phyloP scores from a whole-genome alignment of 2,113 vertebrate species.

The Tupaia chinensis region DNA sequence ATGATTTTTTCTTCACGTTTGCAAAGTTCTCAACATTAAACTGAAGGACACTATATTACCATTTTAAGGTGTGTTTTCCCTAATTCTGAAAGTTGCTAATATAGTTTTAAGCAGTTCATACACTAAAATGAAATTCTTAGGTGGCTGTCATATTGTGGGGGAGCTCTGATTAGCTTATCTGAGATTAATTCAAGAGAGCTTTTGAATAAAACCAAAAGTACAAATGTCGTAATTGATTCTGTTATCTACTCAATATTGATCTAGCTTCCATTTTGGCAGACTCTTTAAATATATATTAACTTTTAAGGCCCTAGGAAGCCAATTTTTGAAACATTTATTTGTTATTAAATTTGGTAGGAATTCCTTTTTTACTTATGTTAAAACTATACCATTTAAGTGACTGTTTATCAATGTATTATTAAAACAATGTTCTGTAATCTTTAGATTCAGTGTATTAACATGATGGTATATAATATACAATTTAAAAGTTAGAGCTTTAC shows the following conservation, averaged over 20 bases:
- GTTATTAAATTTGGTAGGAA: not conserved
- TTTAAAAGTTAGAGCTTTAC: constrained; percentile 10
- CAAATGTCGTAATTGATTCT: constrained; percentile 37
- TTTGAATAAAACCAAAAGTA: constrained; percentile 56
- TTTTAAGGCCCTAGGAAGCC: not conserved
- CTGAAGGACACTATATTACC: constrained; percentile 34
- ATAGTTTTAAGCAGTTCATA: constrained; percentile 39
- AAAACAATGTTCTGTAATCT: constrained; percentile 43
- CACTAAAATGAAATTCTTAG: constrained; percentile 60
- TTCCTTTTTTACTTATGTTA: not conserved
- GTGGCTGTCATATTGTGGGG: constrained; percentile 34
- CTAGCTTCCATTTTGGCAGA: constrained; percentile 54
- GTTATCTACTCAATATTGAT: constrained; percentile 46
- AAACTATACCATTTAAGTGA: constrained; percentile 44
- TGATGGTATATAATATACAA: constrained; percentile 56
- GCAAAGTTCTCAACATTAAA: constrained; percentile 12
- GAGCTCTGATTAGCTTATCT: not conserved
- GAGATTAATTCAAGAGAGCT: constrained; percentile 44
- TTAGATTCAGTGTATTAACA: constrained; percentile 46
- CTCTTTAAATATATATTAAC: constrained; percentile 26
- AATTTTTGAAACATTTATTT: constrained; percentile 46
- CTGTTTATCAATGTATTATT: constrained; percentile 36
- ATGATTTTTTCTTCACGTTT: not conserved
- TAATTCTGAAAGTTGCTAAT: constrained; percentile 52
- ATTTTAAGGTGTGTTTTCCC: constrained; percentile 66